A percentile compares a stretch with the other conserved stretches of the same genome.
phyloP scores from a whole-genome alignment of 2,888 invertebrate genomes.

The Rosalia funebris region DNA sequence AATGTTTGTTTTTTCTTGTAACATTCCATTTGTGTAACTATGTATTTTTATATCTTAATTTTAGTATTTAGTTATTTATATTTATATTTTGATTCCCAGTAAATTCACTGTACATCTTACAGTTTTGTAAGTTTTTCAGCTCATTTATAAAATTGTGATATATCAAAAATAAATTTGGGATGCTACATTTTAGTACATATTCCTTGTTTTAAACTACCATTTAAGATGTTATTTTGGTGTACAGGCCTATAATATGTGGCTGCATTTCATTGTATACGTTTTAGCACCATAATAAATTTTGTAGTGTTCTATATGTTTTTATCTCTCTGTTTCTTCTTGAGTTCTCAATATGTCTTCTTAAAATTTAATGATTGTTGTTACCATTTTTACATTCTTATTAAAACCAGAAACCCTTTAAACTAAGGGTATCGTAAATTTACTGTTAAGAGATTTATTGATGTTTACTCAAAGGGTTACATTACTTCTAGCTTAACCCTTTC shows the following conservation, averaged over 20 bases:
- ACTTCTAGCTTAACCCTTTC: no score
- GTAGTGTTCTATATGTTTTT: conserved; percentile 45
- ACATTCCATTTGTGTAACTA: conserved; percentile 9
- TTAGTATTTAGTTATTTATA: neutral
- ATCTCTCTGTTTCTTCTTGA: conserved; percentile 10
- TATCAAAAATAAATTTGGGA: conserved; percentile 28
- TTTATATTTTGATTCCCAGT: neutral
- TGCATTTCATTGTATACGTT: conserved; percentile 52
- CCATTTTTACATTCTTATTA: no score
- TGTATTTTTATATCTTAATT: conserved; percentile 6
- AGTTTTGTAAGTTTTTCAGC: no score
- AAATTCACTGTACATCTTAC: conserved; percentile 12
- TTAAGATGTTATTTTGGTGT: conserved; percentile 33
- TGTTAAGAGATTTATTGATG: no score
- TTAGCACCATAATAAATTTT: conserved; percentile 51
- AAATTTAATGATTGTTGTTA: no score
- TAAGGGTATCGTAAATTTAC: no score
- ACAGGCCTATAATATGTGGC: conserved; percentile 41
- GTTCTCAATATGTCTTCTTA: no score
- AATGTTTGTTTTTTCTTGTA: neutral
- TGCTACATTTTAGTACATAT: conserved; percentile 27
- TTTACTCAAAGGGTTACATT: no score
- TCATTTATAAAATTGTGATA: conserved; percentile 45
- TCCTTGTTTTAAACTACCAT: conserved; percentile 26
- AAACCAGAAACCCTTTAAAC: no score